Base-by-base conservation (phyloP, 2,888 invertebrate genomes). In the Catotricha subobsoleta region DNA sequence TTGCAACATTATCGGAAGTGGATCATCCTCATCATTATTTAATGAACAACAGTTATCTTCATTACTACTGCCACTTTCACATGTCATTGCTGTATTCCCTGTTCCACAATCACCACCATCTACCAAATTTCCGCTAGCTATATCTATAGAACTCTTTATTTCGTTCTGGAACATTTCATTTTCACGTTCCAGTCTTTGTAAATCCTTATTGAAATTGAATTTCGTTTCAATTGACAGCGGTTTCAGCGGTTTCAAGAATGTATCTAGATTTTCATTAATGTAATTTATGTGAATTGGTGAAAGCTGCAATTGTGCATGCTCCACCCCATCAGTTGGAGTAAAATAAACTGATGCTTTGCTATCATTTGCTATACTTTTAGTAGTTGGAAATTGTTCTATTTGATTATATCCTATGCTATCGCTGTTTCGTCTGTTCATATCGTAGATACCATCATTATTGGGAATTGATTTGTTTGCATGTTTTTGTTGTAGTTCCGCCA, bases 321-420 rank as follows among this genome's bases (percentile, higher is more conserved):
- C 36, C 2, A 77, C 77, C 25, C 75, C 57, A 56, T 80, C 81
- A 3, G 79, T 79, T 10, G 86, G 84, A 37, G 86, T 84, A 62
- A 82, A 86, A 60, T 86, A 86, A 40, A 84, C 71, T 39, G 80
- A 80, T 51, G 74, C 65, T 56, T 69, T 74, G 59, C 80, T 80
- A 6, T 75, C 74, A 37, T 50, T 36, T 4, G 15, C 25, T 6
- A 36, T 2, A 15, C 36, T 36, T 4, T 12, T 12, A 9, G 10
- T 19, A 7, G 16, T 13, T 9, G 13, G 16, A 3, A 16, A n/a
- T 50, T 40, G 47, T 44, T 33, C 49, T 48, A 43, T 49, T 50
- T 1, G 49, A 40, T 35, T 58, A 54, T 46, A 40, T n/a, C 20
- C 37, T 8, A 10, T 5, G 23, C 21, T 7, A 8, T 8, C 25